Evolutionary conservation across 2,888 invertebrate species (phyloP).

Genomic region (Orgyia antiqua): DNA sequence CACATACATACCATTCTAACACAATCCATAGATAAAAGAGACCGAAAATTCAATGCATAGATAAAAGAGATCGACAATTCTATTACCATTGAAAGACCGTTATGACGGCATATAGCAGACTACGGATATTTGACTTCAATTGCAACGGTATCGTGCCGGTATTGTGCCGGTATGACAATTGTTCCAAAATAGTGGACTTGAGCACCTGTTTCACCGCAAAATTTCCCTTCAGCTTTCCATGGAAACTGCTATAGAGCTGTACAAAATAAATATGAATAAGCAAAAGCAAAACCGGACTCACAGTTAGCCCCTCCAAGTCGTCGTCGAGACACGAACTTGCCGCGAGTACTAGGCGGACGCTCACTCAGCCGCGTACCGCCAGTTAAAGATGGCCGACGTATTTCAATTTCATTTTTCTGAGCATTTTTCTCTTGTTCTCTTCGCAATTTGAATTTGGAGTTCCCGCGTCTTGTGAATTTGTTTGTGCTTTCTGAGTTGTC

Average conservation of each 20-base stretch:
- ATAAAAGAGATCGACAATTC: too few relatives aligned
- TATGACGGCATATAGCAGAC: too few relatives aligned
- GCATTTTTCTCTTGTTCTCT: conserved; percentile 41
- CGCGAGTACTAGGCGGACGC: conserved; percentile 45
- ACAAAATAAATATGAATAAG: conserved; percentile 22
- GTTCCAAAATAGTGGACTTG: too few relatives aligned
- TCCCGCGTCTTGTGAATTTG: conserved; percentile 43
- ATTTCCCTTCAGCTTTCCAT: conserved; percentile 27
- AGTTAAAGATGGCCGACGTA: conserved; percentile 51
- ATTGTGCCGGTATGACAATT: too few relatives aligned
- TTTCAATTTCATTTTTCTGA: conserved; percentile 32
- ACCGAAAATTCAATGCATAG: too few relatives aligned
- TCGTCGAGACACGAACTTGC: conserved; percentile 51
- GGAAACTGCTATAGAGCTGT: conserved; percentile 19
- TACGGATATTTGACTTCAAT: too few relatives aligned
- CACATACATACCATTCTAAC: too few relatives aligned
- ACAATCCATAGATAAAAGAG: too few relatives aligned
- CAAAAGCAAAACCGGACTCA: conserved; percentile 53
- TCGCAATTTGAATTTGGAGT: conserved; percentile 35
- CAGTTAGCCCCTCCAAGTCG: conserved; percentile 59
- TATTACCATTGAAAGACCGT: too few relatives aligned
- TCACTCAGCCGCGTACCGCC: conserved; percentile 54
- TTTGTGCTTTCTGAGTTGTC: conserved; percentile 44
- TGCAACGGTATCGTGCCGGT: too few relatives aligned
- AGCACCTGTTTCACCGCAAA: too few relatives aligned